These are phyloP conservation scores for Athene cunicularia DNA, from an alignment of 2,113 vertebrate species.

Conservation along the genomic window DNA sequence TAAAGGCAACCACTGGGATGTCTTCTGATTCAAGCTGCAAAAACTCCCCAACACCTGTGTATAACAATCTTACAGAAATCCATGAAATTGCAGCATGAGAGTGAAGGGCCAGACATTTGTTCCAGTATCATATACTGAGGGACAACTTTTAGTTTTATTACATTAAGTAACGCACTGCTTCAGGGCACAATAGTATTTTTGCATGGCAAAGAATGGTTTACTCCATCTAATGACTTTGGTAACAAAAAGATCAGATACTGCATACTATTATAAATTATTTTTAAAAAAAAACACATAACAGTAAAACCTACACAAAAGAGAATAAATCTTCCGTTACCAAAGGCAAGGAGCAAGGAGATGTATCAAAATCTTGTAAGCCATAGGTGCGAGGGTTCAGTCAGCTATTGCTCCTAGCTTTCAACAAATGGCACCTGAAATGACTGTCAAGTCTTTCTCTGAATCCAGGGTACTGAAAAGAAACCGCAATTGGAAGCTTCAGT, in stretches of 20 bases:
- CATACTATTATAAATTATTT: neutral
- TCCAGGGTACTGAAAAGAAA: neutral
- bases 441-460: neutral
- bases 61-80: neutral
- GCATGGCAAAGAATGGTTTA: neutral
- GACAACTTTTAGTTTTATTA: neutral
- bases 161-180: neutral
- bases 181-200: neutral
- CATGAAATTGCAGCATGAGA: neutral
- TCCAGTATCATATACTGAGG: neutral
- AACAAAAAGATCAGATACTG: neutral
- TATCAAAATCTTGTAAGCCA: neutral
- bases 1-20: neutral
- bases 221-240: neutral
- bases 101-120: neutral
- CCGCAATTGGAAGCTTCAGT: neutral
- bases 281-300: neutral
- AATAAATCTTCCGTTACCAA: neutral
- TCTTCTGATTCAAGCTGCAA: neutral
- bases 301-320: neutral
- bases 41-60: neutral
- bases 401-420: neutral
- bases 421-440: neutral
- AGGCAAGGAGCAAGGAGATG: conserved; percentile 10
- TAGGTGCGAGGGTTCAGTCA: neutral